Conservation (phyloP, 2,113 vertebrate species). For the Platysteira castanea region DNA sequence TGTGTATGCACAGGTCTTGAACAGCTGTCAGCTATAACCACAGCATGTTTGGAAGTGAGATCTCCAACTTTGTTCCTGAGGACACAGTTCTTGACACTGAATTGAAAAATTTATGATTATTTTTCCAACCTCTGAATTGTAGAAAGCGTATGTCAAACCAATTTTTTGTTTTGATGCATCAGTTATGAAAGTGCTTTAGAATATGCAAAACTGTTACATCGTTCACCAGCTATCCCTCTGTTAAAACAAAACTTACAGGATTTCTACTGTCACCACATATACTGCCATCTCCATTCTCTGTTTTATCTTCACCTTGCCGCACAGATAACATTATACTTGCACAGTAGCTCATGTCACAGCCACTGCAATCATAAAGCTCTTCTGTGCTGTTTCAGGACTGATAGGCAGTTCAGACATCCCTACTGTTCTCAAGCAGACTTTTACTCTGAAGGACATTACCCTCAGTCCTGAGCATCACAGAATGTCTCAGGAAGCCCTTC, state of each 20-base stretch:
- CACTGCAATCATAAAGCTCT: not conserved
- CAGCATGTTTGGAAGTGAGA: not conserved
- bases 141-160: not conserved
- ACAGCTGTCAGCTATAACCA: not conserved
- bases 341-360: not conserved
- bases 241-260: not conserved
- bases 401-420: not conserved
- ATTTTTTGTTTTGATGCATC: not conserved
- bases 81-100: not conserved
- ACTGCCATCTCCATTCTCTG: not conserved
- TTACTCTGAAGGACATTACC: not conserved
- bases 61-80: not conserved
- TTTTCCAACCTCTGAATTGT: not conserved
- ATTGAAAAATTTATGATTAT: not conserved
- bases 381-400: not conserved
- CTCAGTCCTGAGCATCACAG: not conserved
- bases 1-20: not conserved
- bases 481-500: not conserved
- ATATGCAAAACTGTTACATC: not conserved
- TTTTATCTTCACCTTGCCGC: not conserved
- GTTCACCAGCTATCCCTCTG: not conserved
- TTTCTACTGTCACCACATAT: not conserved
- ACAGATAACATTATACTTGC: not conserved
- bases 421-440: not conserved
- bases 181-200: not conserved